Evolutionary conservation across 2,113 vertebrate species (phyloP).

Genomic region (Odocoileus hemionus): DNA sequence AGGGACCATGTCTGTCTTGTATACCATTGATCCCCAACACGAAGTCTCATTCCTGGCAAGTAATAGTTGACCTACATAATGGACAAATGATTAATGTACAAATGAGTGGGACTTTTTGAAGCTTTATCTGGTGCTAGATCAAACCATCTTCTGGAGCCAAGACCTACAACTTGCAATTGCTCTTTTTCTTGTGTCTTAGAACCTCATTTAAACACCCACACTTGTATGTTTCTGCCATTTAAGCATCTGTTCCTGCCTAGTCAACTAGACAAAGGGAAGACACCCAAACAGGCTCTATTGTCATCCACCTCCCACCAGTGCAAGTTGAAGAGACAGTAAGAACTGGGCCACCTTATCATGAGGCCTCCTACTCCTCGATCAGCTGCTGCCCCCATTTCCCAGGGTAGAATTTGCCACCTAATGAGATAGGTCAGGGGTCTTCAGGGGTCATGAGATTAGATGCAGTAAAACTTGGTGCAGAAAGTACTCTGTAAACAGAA

Average conservation of each 20-base stretch:
- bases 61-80: neutral
- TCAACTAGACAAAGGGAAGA: neutral
- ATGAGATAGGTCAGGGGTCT: neutral
- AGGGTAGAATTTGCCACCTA: neutral
- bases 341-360: neutral
- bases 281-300: neutral
- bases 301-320: neutral
- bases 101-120: neutral
- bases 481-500: neutral
- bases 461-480: neutral
- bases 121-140: neutral
- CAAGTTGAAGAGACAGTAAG: neutral
- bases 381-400: neutral
- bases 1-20: neutral
- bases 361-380: neutral
- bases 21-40: neutral
- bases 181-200: slow-evolving; percentile 26
- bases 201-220: slow-evolving; percentile 15
- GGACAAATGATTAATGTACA: neutral
- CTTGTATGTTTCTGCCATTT: neutral
- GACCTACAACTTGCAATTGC: neutral
- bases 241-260: neutral
- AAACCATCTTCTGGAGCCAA: neutral
- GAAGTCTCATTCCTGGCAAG: neutral
- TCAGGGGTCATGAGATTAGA: neutral